Evolutionary conservation across 2,113 vertebrate species (phyloP).

Genomic region (Lophius piscatorius): DNA sequence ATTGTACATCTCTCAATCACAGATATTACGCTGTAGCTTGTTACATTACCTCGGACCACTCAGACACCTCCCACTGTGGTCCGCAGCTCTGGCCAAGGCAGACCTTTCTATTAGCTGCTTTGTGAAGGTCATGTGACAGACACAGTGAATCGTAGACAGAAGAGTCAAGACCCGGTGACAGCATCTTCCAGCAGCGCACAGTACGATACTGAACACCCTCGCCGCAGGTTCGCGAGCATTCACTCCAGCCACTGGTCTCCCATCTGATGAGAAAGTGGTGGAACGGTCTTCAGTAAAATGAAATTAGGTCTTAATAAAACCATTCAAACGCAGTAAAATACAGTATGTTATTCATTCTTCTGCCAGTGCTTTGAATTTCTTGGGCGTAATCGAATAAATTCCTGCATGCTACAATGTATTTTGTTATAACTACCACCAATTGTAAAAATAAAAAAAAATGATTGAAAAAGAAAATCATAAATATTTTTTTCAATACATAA

Average conservation of each 20-base stretch:
- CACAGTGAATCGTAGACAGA: slow-evolving; percentile 89
- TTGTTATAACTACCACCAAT: too few species aligned
- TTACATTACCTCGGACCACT: slow-evolving; percentile 84
- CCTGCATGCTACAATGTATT: too few species aligned
- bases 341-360: too few species aligned
- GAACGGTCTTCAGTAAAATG: too few species aligned
- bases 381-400: too few species aligned
- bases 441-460: too few species aligned
- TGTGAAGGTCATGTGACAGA: slow-evolving; percentile 82
- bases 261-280: slow-evolving; percentile 73
- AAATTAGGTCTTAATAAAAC: not conserved
- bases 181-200: slow-evolving; percentile 92
- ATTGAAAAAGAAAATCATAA: too few species aligned
- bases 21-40: not conserved
- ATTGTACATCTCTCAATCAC: not conserved
- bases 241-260: slow-evolving; percentile 92
- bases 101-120: slow-evolving; percentile 86
- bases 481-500: too few species aligned
- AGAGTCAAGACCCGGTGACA: slow-evolving; percentile 89
- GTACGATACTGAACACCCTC: slow-evolving; percentile 88
- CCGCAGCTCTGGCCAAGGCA: slow-evolving; percentile 89
- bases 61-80: slow-evolving; percentile 88
- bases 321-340: too few species aligned
- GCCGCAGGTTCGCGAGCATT: slow-evolving; percentile 87
- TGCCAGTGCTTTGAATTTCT: too few species aligned